phyloP scores from a whole-genome alignment of 2,888 invertebrate genomes.

The Glomeris marginata region DNA sequence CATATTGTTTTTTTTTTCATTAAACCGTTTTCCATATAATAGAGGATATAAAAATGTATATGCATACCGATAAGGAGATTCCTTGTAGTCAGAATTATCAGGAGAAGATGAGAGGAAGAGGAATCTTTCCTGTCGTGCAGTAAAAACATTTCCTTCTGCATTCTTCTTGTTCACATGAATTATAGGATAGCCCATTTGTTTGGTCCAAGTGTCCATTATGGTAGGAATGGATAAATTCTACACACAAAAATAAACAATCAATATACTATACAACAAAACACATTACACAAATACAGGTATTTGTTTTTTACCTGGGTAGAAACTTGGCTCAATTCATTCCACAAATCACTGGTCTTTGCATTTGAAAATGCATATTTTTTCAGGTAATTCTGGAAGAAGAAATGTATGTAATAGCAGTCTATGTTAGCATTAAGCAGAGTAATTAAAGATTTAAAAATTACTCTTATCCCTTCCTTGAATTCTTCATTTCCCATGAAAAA shows the following conservation, averaged over 20 bases:
- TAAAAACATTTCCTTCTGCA: slow-evolving; percentile 26
- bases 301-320: slow-evolving; percentile 1
- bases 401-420: too few species aligned
- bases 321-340: slow-evolving; percentile 40
- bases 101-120: slow-evolving; percentile 46
- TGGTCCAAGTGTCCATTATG: slow-evolving; percentile 78
- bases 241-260: not conserved
- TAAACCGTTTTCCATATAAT: not conserved
- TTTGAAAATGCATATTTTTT: slow-evolving; percentile 50
- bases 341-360: slow-evolving; percentile 64
- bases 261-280: not conserved
- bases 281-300: too few species aligned
- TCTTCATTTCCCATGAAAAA: slow-evolving; percentile 52
- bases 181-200: slow-evolving; percentile 75
- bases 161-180: slow-evolving; percentile 39
- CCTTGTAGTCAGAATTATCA: slow-evolving; percentile 30
- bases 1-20: not conserved
- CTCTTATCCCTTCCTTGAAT: slow-evolving; percentile 41
- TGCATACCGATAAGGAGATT: slow-evolving; percentile 33
- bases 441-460: too few species aligned
- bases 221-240: slow-evolving; percentile 13
- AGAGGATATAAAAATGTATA: not conserved
- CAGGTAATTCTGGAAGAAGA: slow-evolving; percentile 42
- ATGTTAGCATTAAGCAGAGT: too few species aligned
- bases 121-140: slow-evolving; percentile 58